phyloP scores from a whole-genome alignment of 2,113 vertebrate genomes.

The Neopipo cinnamomea region DNA sequence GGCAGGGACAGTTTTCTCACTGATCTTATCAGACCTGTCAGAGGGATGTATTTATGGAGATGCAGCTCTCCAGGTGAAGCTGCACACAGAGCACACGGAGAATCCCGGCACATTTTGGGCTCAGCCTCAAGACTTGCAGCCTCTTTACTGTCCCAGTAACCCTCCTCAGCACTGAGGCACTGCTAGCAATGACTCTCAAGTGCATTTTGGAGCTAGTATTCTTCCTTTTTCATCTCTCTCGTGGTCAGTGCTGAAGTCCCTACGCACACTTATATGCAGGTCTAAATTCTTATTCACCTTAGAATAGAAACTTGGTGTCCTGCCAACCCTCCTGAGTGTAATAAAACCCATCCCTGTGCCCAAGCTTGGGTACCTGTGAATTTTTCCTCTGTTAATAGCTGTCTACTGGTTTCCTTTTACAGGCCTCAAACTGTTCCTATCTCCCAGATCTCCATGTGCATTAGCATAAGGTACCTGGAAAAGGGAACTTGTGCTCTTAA shows the following conservation, averaged over 20 bases:
- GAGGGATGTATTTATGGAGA: background rate
- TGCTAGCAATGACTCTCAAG: background rate
- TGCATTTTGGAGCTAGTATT: background rate
- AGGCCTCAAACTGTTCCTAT: background rate
- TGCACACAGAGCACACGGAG: background rate
- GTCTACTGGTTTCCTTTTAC: constrained; percentile 54
- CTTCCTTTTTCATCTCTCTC: background rate
- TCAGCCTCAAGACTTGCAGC: background rate
- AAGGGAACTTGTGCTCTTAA: background rate
- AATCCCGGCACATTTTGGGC: background rate
- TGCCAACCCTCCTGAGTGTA: constrained; percentile 1
- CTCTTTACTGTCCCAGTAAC: background rate
- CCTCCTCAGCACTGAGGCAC: accelerated
- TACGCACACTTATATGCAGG: background rate
- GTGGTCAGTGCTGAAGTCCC: background rate
- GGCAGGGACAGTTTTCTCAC: background rate
- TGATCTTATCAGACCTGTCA: background rate
- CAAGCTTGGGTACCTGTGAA: constrained; percentile 7
- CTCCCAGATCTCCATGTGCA: constrained; percentile 17
- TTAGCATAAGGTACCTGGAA: constrained; percentile 20
- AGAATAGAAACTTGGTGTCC: constrained; percentile 11
- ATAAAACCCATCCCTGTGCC: background rate
- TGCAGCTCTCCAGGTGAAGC: background rate
- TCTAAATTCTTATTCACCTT: background rate
- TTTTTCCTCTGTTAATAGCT: constrained; percentile 49